phyloP scores from a whole-genome alignment of 2,797 vertebrate genomes.

The Euphonia xanthogaster region DNA sequence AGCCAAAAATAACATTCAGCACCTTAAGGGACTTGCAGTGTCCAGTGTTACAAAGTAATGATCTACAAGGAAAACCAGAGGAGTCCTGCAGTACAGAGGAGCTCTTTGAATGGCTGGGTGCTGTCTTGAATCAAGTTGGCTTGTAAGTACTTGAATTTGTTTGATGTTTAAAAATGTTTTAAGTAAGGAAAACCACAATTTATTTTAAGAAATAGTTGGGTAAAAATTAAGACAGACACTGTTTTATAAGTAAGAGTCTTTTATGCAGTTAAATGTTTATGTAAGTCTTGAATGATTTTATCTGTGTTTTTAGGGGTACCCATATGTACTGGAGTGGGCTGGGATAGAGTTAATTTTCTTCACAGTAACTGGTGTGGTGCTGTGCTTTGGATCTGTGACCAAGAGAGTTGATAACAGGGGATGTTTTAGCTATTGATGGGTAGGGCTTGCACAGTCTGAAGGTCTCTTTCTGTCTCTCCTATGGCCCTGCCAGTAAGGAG shows the following conservation, averaged over 20 bases:
- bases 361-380: neutral
- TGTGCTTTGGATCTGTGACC: neutral
- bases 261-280: neutral
- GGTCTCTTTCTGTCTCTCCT: neutral
- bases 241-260: neutral
- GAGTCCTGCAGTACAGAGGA: constrained; percentile 77
- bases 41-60: constrained; percentile 73
- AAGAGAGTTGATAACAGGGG: neutral
- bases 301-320: neutral
- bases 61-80: constrained; percentile 69
- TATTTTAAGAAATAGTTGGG: neutral
- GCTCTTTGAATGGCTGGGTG: constrained; percentile 91
- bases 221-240: neutral
- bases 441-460: neutral
- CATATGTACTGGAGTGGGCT: neutral
- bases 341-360: neutral
- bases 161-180: neutral
- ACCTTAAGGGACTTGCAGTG: constrained; percentile 73
- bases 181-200: neutral
- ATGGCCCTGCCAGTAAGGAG: fast-evolving
- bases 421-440: neutral
- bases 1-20: constrained; percentile 72
- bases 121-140: constrained; percentile 73
- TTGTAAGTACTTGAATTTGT: constrained; percentile 75
- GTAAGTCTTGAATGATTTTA: neutral